Evolutionary conservation across 2,888 invertebrate species (phyloP), one percentile per base, ranked within the genome.

Genomic region (Drosophila setosimentum): DNA sequence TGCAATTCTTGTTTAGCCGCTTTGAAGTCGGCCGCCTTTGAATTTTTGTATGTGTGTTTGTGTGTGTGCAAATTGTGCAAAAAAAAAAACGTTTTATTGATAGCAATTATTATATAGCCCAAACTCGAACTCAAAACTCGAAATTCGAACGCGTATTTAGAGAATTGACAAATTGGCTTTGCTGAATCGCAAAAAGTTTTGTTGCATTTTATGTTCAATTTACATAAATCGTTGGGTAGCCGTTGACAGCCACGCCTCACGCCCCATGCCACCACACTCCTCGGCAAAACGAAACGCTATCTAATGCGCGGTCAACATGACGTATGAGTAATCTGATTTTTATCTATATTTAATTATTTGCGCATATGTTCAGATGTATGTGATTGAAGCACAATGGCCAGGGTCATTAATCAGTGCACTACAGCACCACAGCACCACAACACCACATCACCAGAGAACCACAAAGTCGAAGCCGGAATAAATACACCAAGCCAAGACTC

Each of bases 321-420:
- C 74, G 69, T 87, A 83, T 78, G 84, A 89, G 89, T 87, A 89
- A 83, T 83, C 83, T 75, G 83, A 83, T 89, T 83, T 78, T 78
- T 89, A 83, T 83, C 87, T 83, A 89, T 89, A 78, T 81, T 80
- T 84, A 83, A 89, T 87, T 89, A 89, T 84, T 87, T 87, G 74
- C 87, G 69, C 89, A 80, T 71, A 73, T 76, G 35, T 35, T 24
- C 27, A n/a, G n/a, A n/a, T 37, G 37, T 55, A 7, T 27, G 67
- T 80, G 83, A 80, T 85, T 87, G 82, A 72, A 85, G 72, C 87
- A 84, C 84, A 87, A 87, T 89, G 85, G 87, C 72, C 76, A 73
- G 70, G 79, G 86, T 85, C 90, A 84, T 84, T 84, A 84, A 84
- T 84, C 84, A 87, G 88, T 87, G 79, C 83, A 83, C 37, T 58